Evolutionary conservation across 1,140 invertebrate species (phyloP).

Genomic region (Paraescarpia echinospica): DNA sequence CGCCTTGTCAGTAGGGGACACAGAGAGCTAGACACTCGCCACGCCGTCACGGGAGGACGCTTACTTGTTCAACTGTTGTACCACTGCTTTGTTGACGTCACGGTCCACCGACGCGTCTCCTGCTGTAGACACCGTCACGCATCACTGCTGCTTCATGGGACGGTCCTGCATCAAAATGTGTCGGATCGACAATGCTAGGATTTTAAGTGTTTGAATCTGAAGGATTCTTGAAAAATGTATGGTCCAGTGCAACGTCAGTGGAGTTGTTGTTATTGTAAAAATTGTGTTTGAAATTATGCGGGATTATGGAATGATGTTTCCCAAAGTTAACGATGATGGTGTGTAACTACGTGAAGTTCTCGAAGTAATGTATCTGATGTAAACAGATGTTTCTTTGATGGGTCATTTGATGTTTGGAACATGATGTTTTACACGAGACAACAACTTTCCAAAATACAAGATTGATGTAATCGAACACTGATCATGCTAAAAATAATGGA

Average conservation of each 20-base stretch:
- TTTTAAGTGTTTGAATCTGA: neutral
- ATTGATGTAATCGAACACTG: neutral
- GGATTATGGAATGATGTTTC: neutral
- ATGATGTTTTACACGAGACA: neutral
- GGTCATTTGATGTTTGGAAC: neutral
- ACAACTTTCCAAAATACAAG: neutral
- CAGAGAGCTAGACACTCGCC: constrained; percentile 15
- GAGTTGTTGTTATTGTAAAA: neutral
- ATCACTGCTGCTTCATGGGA: neutral
- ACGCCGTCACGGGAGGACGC: neutral
- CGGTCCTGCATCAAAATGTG: neutral
- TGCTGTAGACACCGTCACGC: neutral
- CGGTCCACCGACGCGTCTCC: neutral
- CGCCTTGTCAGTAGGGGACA: constrained; percentile 37
- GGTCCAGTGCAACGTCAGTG: neutral
- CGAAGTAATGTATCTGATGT: neutral
- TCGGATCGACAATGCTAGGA: neutral
- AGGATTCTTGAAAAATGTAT: neutral
- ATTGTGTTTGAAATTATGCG: neutral
- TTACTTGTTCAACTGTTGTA: neutral
- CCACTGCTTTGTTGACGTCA: neutral
- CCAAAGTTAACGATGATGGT: no score
- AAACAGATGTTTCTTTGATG: neutral
- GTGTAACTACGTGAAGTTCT: no score
- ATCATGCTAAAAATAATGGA: no score